These are phyloP conservation scores for Miniopterus natalensis DNA, from an alignment of 2,113 vertebrate genomes.

Conservation along the genomic window DNA sequence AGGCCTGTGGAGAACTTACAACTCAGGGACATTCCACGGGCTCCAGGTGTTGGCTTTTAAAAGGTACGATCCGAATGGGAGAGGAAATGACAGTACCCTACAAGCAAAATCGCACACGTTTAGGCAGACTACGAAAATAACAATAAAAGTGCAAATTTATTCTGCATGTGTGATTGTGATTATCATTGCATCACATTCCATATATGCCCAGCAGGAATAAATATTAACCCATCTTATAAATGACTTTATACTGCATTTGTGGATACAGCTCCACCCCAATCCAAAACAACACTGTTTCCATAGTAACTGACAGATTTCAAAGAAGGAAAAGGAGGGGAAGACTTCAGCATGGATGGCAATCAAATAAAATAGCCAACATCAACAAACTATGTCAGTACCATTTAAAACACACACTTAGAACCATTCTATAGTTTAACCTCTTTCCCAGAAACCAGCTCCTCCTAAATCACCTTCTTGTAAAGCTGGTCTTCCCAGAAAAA, in stretches of 20 bases:
- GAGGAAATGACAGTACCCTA: constrained; percentile 74
- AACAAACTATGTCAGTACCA: constrained; percentile 80
- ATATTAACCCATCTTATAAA: constrained; percentile 85
- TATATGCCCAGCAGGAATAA: constrained; percentile 79
- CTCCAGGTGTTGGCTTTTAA: constrained; percentile 63
- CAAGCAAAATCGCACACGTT: constrained; percentile 74
- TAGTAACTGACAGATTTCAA: constrained; percentile 77
- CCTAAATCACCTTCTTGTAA: constrained; percentile 59
- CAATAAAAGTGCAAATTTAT: constrained; percentile 82
- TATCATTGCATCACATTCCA: constrained; percentile 77
- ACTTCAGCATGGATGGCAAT: constrained; percentile 82
- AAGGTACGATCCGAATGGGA: constrained; percentile 76
- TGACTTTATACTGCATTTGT: constrained; percentile 79
- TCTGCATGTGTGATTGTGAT: constrained; percentile 77
- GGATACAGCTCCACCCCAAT: constrained; percentile 81
- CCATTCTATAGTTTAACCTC: constrained; percentile 67
- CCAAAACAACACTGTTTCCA: constrained; percentile 84
- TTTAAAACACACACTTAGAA: constrained; percentile 71
- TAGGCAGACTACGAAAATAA: constrained; percentile 77
- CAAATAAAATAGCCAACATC: constrained; percentile 85
- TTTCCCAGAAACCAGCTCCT: constrained; percentile 66
- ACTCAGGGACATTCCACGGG: neutral
- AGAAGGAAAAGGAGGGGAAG: constrained; percentile 83
- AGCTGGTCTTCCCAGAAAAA: neutral
- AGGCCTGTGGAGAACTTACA: neutral